Conservation (phyloP, 2,888 invertebrate species). For the Lamellibrachia satsuma region DNA sequence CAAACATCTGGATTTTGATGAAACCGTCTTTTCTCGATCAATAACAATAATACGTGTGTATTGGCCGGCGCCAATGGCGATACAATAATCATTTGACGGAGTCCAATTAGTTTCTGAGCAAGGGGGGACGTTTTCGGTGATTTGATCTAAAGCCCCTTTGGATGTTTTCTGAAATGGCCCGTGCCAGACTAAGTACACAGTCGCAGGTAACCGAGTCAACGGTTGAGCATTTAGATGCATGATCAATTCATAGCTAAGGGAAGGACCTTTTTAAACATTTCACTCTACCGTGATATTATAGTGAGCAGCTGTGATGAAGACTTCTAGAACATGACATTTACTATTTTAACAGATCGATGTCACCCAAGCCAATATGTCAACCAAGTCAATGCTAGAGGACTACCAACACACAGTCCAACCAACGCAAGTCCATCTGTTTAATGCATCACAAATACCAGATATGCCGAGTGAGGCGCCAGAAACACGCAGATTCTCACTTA, state of each 20-base stretch:
- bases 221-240: neutral
- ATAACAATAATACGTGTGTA: neutral
- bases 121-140: neutral
- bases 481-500: neutral
- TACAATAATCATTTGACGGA: neutral
- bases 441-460: neutral
- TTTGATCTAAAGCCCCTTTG: neutral
- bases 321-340: neutral
- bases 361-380: too few species aligned
- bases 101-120: neutral
- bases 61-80: constrained; percentile 11
- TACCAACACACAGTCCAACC: neutral
- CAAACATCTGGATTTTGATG: constrained; percentile 17
- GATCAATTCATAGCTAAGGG: neutral
- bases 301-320: neutral
- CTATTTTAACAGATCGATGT: neutral
- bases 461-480: neutral
- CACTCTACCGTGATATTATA: neutral
- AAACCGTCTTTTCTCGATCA: constrained; percentile 17
- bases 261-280: neutral
- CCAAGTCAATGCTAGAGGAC: too few species aligned
- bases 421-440: neutral
- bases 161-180: neutral
- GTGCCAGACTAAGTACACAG: neutral
- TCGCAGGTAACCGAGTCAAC: neutral